Percentiles rank a stretch among this genome's conserved stretches.
phyloP scores from a whole-genome alignment of 2,888 invertebrate genomes.

The Trachelus stipa region DNA sequence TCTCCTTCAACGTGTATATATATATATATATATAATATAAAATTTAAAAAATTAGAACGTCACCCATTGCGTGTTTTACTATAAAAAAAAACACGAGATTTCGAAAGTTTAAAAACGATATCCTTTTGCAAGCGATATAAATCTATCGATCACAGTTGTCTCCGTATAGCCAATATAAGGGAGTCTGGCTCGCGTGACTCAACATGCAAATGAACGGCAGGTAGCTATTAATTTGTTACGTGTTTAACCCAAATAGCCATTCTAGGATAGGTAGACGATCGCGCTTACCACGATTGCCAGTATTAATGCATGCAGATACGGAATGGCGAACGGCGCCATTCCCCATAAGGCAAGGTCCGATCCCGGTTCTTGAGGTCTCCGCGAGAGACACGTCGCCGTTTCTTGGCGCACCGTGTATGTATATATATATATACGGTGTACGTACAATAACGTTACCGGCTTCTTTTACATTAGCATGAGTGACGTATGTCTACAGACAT shows the following conservation, averaged over 20 bases:
- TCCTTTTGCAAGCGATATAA: neutral
- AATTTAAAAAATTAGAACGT: too few relatives aligned
- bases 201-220: conserved; percentile 38
- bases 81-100: neutral
- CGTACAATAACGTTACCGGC: neutral
- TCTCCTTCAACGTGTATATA: too few relatives aligned
- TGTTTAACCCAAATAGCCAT: conserved; percentile 49
- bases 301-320: conserved; percentile 28
- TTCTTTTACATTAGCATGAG: neutral
- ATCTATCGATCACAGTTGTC: neutral
- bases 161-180: neutral
- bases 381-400: neutral
- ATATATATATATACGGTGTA: too few relatives aligned
- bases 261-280: conserved; percentile 31
- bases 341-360: conserved; percentile 37
- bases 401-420: neutral
- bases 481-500: conserved; percentile 5
- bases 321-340: conserved; percentile 32
- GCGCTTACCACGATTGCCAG: conserved; percentile 15
- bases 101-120: neutral
- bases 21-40: too few relatives aligned
- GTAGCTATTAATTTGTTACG: conserved; percentile 45
- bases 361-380: conserved; percentile 7
- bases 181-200: conserved; percentile 34
- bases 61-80: neutral